Evolutionary conservation across 2,888 invertebrate species (phyloP).

Genomic region (Synanthedon tipuliformis): DNA sequence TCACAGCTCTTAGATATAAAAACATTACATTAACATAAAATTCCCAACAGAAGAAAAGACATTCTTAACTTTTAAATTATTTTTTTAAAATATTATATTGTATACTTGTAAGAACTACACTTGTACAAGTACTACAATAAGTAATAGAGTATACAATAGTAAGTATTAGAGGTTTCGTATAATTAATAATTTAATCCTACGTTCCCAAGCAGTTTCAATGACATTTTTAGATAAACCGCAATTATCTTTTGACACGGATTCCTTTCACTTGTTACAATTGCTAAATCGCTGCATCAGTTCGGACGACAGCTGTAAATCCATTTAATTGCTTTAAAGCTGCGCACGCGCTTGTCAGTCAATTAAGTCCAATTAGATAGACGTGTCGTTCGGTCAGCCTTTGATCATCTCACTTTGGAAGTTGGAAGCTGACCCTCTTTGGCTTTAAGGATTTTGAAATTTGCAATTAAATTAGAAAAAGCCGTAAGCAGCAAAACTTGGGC

Average conservation of each 20-base stretch:
- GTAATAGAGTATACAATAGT: too few species aligned
- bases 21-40: too few species aligned
- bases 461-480: background rate
- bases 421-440: constrained; percentile 18
- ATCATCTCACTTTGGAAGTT: constrained; percentile 29
- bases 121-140: too few species aligned
- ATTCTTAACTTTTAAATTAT: too few species aligned
- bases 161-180: too few species aligned
- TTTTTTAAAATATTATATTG: too few species aligned
- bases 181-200: too few species aligned
- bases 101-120: too few species aligned
- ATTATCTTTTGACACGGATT: constrained; percentile 8
- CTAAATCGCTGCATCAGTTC: constrained; percentile 37
- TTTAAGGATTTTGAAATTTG: constrained; percentile 17
- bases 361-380: constrained; percentile 45
- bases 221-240: background rate
- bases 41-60: too few species aligned
- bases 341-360: constrained; percentile 46
- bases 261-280: constrained; percentile 15
- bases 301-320: constrained; percentile 46
- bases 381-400: constrained; percentile 32
- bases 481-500: too few species aligned
- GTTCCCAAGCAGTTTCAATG: too few species aligned
- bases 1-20: too few species aligned
- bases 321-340: constrained; percentile 29